Evolutionary conservation across 2,113 vertebrate genomes (phyloP).

Genomic region (Centropristis striata): DNA sequence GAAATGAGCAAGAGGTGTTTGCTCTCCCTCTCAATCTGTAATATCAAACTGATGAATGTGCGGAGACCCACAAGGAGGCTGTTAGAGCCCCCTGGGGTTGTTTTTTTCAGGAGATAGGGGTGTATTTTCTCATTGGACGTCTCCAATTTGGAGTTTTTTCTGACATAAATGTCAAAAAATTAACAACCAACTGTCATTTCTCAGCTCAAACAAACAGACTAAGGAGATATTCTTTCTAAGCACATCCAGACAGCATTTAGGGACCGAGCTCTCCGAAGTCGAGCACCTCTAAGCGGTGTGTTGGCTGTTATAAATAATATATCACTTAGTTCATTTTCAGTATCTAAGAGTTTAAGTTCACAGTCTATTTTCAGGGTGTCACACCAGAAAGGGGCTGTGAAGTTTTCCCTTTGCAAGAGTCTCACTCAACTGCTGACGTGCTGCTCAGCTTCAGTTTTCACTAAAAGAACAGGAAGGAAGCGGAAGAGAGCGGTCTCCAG

Average conservation of each 20-base stretch:
- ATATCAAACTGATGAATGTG: slow-evolving; percentile 32
- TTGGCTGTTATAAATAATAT: slow-evolving; percentile 52
- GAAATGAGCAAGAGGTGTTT: slow-evolving; percentile 26
- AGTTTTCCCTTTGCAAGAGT: slow-evolving; percentile 31
- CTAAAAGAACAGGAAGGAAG: neutral
- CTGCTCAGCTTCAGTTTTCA: slow-evolving; percentile 17
- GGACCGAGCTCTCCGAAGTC: slow-evolving; percentile 9
- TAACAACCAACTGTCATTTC: neutral
- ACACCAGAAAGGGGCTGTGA: slow-evolving; percentile 48
- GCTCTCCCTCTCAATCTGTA: slow-evolving; percentile 16
- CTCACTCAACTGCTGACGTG: slow-evolving; percentile 33
- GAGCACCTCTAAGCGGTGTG: slow-evolving; percentile 21
- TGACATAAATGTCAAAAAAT: neutral
- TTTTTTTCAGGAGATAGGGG: neutral
- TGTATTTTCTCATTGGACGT: slow-evolving; percentile 14
- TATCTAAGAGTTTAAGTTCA: slow-evolving; percentile 39
- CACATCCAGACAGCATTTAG: slow-evolving; percentile 2
- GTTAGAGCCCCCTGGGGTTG: neutral
- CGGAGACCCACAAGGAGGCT: slow-evolving; percentile 1
- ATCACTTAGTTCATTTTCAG: slow-evolving; percentile 46
- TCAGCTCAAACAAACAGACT: neutral
- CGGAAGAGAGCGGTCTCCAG: neutral
- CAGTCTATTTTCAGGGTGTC: slow-evolving; percentile 61
- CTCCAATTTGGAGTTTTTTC: neutral
- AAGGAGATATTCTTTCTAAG: neutral